Conservation (phyloP, 2,888 invertebrate species). For the Cheilosia grossa region DNA sequence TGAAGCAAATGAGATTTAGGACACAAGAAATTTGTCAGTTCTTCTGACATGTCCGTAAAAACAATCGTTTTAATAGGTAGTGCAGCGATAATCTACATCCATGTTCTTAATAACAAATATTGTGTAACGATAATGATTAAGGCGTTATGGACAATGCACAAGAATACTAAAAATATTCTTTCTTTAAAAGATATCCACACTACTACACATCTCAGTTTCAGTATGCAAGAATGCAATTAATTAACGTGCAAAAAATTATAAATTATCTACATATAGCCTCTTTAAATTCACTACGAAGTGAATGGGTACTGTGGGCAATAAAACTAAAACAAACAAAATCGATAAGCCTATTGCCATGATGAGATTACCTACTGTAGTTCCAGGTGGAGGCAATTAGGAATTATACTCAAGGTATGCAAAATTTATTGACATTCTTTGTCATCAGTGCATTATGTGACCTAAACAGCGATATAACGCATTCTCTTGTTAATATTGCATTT, state of each 20-base stretch:
- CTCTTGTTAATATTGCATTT: too few species aligned
- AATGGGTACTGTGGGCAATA: background rate
- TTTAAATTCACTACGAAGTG: background rate
- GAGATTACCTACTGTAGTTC: background rate
- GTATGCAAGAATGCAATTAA: background rate
- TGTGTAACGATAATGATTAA: background rate
- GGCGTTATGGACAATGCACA: too few species aligned
- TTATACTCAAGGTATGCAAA: background rate
- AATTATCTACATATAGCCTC: slow-evolving; percentile 15
- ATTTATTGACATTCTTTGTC: background rate
- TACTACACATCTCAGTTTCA: too few species aligned
- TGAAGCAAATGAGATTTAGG: too few species aligned
- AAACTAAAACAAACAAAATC: slow-evolving; percentile 10
- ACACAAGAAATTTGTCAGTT: too few species aligned
- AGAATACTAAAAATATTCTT: too few species aligned
- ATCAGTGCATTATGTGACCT: background rate
- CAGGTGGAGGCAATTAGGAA: background rate
- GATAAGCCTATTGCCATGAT: background rate
- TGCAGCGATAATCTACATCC: too few species aligned
- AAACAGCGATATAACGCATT: background rate
- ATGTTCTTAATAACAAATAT: background rate
- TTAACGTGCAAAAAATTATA: slow-evolving; percentile 26
- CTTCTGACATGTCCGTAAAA: too few species aligned
- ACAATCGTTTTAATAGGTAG: too few species aligned
- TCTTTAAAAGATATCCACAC: too few species aligned